Percentiles rank a stretch among this genome's conserved stretches.
phyloP scores from a whole-genome alignment of 2,888 invertebrate genomes.

The Trichopria drosophilae region DNA sequence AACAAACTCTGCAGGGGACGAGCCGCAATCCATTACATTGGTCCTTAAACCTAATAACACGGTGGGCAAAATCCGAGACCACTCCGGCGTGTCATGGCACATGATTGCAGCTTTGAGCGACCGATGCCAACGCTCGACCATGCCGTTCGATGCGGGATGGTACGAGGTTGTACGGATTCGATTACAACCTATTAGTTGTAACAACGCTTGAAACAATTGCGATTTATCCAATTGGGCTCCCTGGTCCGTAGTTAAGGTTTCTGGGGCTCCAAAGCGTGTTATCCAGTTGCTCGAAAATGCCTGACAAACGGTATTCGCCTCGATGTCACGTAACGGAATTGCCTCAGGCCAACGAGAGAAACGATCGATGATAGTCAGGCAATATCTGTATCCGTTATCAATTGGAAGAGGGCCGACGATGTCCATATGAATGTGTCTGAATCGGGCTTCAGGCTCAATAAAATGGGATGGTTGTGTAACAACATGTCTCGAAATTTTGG shows the following conservation, averaged over 20 bases:
- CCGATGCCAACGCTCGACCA: neutral
- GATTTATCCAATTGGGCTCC: slow-evolving; percentile 39
- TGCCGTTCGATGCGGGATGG: too few relatives aligned
- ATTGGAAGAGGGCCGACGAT: slow-evolving; percentile 34
- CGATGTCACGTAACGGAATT: slow-evolving; percentile 5
- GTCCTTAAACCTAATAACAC: too few relatives aligned
- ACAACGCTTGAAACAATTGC: slow-evolving; percentile 25
- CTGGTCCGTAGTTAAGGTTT: slow-evolving; percentile 34
- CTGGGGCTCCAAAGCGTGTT: slow-evolving; percentile 30
- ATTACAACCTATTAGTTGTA: neutral
- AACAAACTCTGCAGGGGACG: too few relatives aligned
- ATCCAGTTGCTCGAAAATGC: slow-evolving; percentile 27
- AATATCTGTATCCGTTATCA: slow-evolving; percentile 37
- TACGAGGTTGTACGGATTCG: slow-evolving; percentile 1
- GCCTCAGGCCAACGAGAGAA: slow-evolving; percentile 38
- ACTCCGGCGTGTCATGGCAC: too few relatives aligned
- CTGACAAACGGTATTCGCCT: slow-evolving; percentile 32
- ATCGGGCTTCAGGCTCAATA: slow-evolving; percentile 39
- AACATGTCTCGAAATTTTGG: slow-evolving; percentile 46
- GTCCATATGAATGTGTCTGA: slow-evolving; percentile 49
- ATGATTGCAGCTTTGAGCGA: neutral
- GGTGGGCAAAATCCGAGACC: too few relatives aligned
- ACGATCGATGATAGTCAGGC: slow-evolving; percentile 46
- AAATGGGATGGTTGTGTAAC: slow-evolving; percentile 38
- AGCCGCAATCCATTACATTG: too few relatives aligned